Percentiles rank a stretch among this genome's conserved stretches.
Conservation (phyloP, 2,797 vertebrate species). For the Phoxinus dragarum region DNA sequence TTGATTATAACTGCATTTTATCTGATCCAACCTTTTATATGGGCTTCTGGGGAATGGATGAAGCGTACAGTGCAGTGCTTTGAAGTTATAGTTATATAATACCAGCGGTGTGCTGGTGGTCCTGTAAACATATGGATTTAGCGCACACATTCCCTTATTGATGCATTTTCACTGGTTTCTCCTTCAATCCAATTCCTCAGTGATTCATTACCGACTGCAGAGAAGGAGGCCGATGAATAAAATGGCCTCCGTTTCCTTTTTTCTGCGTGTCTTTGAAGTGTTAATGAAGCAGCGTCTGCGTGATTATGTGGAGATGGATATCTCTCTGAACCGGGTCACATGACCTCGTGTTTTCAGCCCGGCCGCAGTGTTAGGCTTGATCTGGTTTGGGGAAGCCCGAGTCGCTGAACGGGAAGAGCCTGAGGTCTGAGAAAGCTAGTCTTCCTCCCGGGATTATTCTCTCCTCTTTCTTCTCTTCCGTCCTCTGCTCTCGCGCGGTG, state of each 20-base stretch:
- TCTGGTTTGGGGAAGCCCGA: slow-evolving; percentile 67
- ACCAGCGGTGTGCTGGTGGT: background rate
- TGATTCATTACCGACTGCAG: slow-evolving; percentile 58
- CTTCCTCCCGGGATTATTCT: slow-evolving; percentile 44
- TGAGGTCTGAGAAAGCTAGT: slow-evolving; percentile 63
- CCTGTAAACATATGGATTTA: slow-evolving; percentile 55
- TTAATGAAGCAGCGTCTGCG: slow-evolving; percentile 55
- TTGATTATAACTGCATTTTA: background rate
- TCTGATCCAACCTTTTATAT: background rate
- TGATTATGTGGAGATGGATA: slow-evolving; percentile 56
- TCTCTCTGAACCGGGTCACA: slow-evolving; percentile 44
- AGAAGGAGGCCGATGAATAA: slow-evolving; percentile 59
- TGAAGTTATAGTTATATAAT: background rate
- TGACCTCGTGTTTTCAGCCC: background rate
- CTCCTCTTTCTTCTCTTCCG: slow-evolving; percentile 6
- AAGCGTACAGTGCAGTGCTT: background rate
- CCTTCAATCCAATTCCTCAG: slow-evolving; percentile 55
- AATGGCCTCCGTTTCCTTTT: slow-evolving; percentile 56
- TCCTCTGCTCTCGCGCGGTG: slow-evolving; percentile 1
- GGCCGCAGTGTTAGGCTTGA: slow-evolving; percentile 42
- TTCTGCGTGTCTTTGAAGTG: slow-evolving; percentile 61
- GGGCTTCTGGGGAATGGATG: background rate
- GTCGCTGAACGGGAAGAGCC: slow-evolving; percentile 54
- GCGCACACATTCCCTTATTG: slow-evolving; percentile 49
- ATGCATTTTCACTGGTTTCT: slow-evolving; percentile 34